Evolutionary conservation across 1,140 invertebrate species (phyloP), one percentile per base, ranked within the genome.

Genomic region (Amphibalanus amphitrite): DNA sequence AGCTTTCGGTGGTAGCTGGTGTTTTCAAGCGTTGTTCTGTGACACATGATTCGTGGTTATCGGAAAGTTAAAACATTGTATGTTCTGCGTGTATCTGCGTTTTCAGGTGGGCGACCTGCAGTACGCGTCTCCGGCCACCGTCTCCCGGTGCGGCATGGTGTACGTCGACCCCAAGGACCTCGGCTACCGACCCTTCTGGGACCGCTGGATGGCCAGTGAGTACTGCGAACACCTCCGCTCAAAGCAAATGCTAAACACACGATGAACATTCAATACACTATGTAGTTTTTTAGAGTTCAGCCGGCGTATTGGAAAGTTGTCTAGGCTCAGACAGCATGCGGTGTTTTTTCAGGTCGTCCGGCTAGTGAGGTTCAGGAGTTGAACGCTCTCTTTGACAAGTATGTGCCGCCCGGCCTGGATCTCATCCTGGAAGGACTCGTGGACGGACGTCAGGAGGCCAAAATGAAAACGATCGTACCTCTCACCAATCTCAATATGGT

Each of bases 141-240:
- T 95, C 0, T 94, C 91, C 0, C 84, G 92, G 72, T 91, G 91
- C 13, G 92, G 92, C 29, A 93, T 96, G 91, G 91, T 96, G 10
- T 97, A 89, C 77, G 91, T 96, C 40, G 92, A 95, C 77, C 91
- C 92, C 0, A 92, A 93, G 79, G 92, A 92, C 82, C 82, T 96
- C 30, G 90, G 91, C 0, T 92, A 89, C 78, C 82, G 87, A 74
- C 91, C 92, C 0, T 95, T 87, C 79, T 93, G 92, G 89, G 82
- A 89, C 64, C 85, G 86, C 78, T 95, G 88, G 88, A 81, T 80
- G 74, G 78, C 76, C 79, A 72, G 78, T 59, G 47, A 59, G 47
- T 23, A 59, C 1, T 20, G 47, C 6, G 10, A 1, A 20, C 13
- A 59, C 6, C 47, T 1, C 47, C 38, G 6, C 38, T 6, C 38